Percentiles rank a stretch among this genome's conserved stretches.
phyloP scores from a whole-genome alignment of 2,797 vertebrate species.

The Denticeps clupeoides region DNA sequence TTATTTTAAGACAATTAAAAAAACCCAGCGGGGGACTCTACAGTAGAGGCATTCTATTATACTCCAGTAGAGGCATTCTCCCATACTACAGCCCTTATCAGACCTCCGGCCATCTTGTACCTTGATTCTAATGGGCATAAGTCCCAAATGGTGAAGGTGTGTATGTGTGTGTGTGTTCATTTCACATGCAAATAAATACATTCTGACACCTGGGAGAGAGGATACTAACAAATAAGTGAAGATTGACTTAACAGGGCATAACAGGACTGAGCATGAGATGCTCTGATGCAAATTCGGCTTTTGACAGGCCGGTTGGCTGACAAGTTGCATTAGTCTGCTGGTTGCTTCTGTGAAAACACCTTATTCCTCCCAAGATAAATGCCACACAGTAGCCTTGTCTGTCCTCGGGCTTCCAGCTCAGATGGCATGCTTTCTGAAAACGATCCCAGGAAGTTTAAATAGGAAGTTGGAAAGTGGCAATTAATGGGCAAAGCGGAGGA shows the following conservation, averaged over 20 bases:
- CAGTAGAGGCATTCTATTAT: no score
- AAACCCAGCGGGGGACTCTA: no score
- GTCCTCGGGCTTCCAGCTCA: constrained; percentile 14
- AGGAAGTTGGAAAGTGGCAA: neutral
- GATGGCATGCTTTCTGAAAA: no score
- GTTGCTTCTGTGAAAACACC: constrained; percentile 12
- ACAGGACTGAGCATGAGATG: constrained; percentile 1
- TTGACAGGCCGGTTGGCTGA: constrained; percentile 21
- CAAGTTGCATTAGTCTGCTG: constrained; percentile 22
- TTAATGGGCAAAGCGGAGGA: neutral
- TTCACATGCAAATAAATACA: constrained; percentile 9
- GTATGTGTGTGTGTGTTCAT: constrained; percentile 5
- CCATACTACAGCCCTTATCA: neutral
- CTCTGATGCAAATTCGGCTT: constrained; percentile 13
- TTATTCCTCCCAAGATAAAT: constrained; percentile 20
- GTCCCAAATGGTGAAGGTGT: constrained; percentile 4
- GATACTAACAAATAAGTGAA: constrained; percentile 10
- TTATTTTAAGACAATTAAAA: no score
- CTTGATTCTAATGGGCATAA: constrained; percentile 2
- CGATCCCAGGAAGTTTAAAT: neutral
- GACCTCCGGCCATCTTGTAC: neutral
- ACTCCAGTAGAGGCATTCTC: neutral
- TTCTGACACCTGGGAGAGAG: constrained; percentile 11
- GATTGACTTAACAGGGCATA: constrained; percentile 20
- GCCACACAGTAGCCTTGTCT: constrained; percentile 13